phyloP scores from a whole-genome alignment of 2,797 vertebrate species.

The Buphagus erythrorhynchus region DNA sequence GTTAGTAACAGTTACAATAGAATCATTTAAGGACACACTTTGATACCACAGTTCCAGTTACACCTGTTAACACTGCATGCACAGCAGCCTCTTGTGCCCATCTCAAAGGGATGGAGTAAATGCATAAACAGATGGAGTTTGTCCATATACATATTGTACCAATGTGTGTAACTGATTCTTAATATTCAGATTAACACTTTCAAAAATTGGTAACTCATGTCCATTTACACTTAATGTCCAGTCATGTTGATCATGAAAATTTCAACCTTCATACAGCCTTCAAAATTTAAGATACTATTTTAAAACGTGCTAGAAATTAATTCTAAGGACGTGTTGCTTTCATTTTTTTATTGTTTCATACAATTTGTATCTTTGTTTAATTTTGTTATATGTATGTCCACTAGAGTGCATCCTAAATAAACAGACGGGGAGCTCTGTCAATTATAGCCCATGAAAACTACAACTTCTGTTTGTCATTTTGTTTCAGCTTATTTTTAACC shows the following conservation, averaged over 20 bases:
- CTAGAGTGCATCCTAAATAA: constrained; percentile 59
- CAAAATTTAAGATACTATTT: neutral
- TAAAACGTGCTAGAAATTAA: neutral
- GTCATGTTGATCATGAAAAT: neutral
- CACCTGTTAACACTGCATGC: neutral
- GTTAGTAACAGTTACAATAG: neutral
- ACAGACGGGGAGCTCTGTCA: neutral
- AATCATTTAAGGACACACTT: neutral
- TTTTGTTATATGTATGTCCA: constrained; percentile 25
- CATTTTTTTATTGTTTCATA: neutral
- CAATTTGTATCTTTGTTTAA: neutral
- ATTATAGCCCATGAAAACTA: neutral
- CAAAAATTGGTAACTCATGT: neutral
- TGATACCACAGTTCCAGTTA: neutral
- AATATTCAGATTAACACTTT: neutral
- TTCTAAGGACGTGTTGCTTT: neutral
- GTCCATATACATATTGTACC: neutral
- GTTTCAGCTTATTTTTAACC: neutral
- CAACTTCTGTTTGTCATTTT: neutral
- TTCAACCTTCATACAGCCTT: neutral
- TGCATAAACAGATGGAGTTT: neutral
- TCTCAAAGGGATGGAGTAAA: neutral
- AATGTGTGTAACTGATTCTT: neutral
- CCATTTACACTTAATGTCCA: neutral
- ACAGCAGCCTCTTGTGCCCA: neutral